Percentiles rank a stretch among this genome's conserved stretches.
Evolutionary conservation across 2,888 invertebrate species (phyloP).

Genomic region (Lasiommata megera): DNA sequence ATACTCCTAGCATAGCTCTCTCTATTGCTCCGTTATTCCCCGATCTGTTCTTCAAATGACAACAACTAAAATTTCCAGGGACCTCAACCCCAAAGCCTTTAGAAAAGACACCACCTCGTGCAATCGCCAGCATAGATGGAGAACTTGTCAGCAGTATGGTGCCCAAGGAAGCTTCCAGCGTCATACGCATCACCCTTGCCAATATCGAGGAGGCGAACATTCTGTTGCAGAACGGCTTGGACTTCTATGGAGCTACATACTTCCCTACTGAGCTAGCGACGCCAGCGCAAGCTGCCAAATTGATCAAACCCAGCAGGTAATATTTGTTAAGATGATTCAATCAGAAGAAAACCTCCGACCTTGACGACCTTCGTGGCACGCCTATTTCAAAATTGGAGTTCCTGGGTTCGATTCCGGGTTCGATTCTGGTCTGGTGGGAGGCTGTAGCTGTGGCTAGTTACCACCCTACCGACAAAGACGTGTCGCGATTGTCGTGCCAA

Average conservation of each 20-base stretch:
- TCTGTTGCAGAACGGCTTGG: conserved; percentile 90
- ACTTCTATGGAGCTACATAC: conserved; percentile 93
- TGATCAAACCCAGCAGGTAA: conserved; percentile 78
- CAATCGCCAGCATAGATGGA: conserved; percentile 68
- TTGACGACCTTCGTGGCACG: too few relatives aligned
- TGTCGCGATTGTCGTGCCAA: too few relatives aligned
- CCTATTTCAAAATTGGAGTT: too few relatives aligned
- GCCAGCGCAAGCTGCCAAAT: conserved; percentile 83
- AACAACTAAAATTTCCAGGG: conserved; percentile 44
- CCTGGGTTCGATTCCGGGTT: too few relatives aligned
- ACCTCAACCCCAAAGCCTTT: conserved; percentile 67
- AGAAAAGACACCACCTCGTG: conserved; percentile 63
- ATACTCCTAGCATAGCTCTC: too few relatives aligned
- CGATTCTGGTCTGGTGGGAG: too few relatives aligned
- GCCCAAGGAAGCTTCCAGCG: conserved; percentile 83
- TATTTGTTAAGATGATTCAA: too few relatives aligned
- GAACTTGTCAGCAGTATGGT: conserved; percentile 75
- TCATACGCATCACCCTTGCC: conserved; percentile 87
- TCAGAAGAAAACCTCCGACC: too few relatives aligned
- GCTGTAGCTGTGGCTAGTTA: too few relatives aligned
- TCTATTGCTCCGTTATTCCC: too few relatives aligned
- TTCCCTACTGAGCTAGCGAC: conserved; percentile 91
- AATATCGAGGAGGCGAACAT: conserved; percentile 89
- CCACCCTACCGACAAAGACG: too few relatives aligned
- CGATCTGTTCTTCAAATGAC: too few relatives aligned